Evolutionary conservation across 2,797 vertebrate genomes (phyloP).

Genomic region (Helicolenus hilgendorfi): DNA sequence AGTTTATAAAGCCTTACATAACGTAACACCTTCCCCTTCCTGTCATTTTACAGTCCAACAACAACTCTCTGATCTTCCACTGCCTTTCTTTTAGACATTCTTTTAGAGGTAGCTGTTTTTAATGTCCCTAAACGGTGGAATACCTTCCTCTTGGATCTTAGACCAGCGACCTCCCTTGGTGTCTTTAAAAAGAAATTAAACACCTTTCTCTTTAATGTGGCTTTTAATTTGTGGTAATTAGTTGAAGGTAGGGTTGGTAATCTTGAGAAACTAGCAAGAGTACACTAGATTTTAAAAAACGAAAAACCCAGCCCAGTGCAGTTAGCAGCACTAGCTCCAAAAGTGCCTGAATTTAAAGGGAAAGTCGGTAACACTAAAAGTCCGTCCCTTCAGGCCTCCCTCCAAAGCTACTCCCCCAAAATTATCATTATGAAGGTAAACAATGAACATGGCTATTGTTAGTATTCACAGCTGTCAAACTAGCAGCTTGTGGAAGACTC

Average conservation of each 20-base stretch:
- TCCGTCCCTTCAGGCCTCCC: too few species aligned
- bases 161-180: not conserved
- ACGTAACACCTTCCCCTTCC: not conserved
- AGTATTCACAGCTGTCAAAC: too few species aligned
- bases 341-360: too few species aligned
- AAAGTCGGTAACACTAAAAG: too few species aligned
- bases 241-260: not conserved
- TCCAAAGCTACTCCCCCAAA: too few species aligned
- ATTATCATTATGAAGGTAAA: too few species aligned
- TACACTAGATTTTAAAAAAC: too few species aligned
- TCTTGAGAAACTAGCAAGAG: too few species aligned
- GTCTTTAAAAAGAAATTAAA: not conserved
- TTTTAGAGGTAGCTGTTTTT: not conserved
- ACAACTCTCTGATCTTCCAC: not conserved
- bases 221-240: not conserved
- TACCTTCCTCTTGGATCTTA: not conserved
- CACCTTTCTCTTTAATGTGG: not conserved
- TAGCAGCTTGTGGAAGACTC: too few species aligned
- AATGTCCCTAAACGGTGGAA: not conserved
- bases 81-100: not conserved
- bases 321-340: too few species aligned
- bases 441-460: too few species aligned
- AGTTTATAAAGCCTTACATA: not conserved
- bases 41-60: not conserved
- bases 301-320: accelerated